Evolutionary conservation across 2,113 vertebrate genomes (phyloP), one percentile per base, ranked within the genome.

Genomic region (Gopherus evgoodei): DNA sequence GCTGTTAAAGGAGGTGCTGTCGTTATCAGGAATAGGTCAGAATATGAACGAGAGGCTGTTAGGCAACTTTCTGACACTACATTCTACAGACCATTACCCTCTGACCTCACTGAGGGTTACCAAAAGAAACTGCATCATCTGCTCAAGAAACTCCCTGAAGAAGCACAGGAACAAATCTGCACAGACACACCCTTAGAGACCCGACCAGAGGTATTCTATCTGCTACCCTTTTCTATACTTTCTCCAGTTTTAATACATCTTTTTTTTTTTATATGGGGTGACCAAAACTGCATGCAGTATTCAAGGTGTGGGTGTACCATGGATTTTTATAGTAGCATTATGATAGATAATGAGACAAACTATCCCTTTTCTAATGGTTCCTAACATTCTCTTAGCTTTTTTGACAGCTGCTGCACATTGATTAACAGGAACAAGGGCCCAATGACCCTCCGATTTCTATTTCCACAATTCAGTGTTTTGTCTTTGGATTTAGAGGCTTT

Each of bases 401-500:
- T 69, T n/a, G 6, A 69, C 7, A 38, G 65, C 35, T 69, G 6
- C 35, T 38, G 17, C 35, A n/a, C 17, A n/a, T 38, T 69, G 24
- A 44, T 44, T 76, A 10, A 27, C 72, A 76, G 72, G 24, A 44
- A 22, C 38, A n/a, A 27, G 22, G 24, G 11, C 25, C 44, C 72
- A 44, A 44, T 13, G 38, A 78, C 9, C 12, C 59, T 44, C 69
- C 87, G 25, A 84, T 57, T 92, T 92, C 93, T 95, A 88, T 94
- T 96, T 93, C 19, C 19, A 22, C 91, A 78, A 94, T 83, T 83
- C 8, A 78, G 85, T 24, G 93, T 89, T 96, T 94, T 95, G 89
- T 89, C 87, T 91, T 80, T 78, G 65, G 31, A 42, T 38, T 83
- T 89, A 89, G 84, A 91, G 93, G 90, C 88, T 91, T 84, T 31